Evolutionary conservation across 1,140 invertebrate genomes (phyloP).

Genomic region (Drosophila truncata): DNA sequence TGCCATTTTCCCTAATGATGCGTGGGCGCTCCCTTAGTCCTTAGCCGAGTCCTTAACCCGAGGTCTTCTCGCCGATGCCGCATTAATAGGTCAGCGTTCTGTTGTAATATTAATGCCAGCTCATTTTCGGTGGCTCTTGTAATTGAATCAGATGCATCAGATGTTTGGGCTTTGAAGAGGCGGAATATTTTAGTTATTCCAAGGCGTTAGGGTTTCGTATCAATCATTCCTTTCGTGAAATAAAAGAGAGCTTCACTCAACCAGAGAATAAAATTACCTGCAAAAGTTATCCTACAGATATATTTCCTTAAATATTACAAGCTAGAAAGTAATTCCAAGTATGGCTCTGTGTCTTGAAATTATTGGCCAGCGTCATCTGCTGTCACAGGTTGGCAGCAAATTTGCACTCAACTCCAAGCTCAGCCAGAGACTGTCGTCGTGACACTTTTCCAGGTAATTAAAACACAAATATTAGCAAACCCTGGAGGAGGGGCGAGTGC

Average conservation of each 20-base stretch:
- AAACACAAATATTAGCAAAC: constrained; percentile 76
- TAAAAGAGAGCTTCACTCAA: background rate
- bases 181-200: background rate
- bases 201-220: background rate
- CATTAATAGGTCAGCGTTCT: constrained; percentile 26
- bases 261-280: background rate
- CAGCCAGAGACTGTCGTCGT: constrained; percentile 38
- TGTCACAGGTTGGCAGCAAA: constrained; percentile 56
- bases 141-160: constrained; percentile 78
- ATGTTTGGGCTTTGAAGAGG: background rate
- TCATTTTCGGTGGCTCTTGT: constrained; percentile 64
- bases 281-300: background rate
- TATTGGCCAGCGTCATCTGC: constrained; percentile 31
- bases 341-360: constrained; percentile 2
- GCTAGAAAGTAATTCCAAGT: background rate
- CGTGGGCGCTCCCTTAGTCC: constrained; percentile 27
- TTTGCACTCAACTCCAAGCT: constrained; percentile 50
- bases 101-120: constrained; percentile 71
- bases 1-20: constrained; percentile 78
- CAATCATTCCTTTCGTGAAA: background rate
- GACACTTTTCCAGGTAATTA: constrained; percentile 78
- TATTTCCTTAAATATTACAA: background rate
- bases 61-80: background rate
- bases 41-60: background rate
- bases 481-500: background rate